Base-by-base conservation (phyloP, 2,797 vertebrate genomes). In the Peromyscus eremicus region DNA sequence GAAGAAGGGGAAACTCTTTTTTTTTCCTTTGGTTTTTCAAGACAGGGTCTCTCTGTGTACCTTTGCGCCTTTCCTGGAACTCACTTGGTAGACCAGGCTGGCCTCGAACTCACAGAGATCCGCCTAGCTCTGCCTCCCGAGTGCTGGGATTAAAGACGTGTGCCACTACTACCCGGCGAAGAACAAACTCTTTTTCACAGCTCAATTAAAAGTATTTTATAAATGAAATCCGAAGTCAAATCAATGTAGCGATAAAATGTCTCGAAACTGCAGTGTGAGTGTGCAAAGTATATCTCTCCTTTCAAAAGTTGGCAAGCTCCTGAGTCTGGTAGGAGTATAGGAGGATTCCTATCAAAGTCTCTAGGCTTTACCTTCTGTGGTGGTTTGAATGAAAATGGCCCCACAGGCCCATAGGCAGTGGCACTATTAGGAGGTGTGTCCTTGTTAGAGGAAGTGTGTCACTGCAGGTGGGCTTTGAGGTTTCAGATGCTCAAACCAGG, bases 181-280 rank as follows among this genome's bases (percentile, higher is more conserved):
- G 25, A 14, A 91, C 32, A 92, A 68, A 95, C 43, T 92, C 91
- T 6, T 71, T 73, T 91, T 79, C 29, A 79, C 23, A 96, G 8
- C n/a, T 55, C 17, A 77, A 46, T 93, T 64, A 93, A 85, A 93
- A 77, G 40, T 81, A 37, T 84, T 89, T 94, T 80, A 68, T 64
- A 46, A 84, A 92, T 55, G 40, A 89, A 90, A 77, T 40, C 3
- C 37, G 49, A 16, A 92, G 66, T 68, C 82, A 91, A 11, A 93
- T 97, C 68, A 95, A n/a, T 79, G 46, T 7, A 49, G 23, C 46
- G 29, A 1, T 91, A 66, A 91, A 92, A 49, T 87, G 29, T 84
- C 43, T 92, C 37, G 64, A 34, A 94, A 89, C 16, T 43, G 25
- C 12, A 19, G 57, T 85, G 37, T 84, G 46, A 19, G 57, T 85